Evolutionary conservation across 53 echinoderm and acorn worm genomes (phyloP).

Genomic region (Hippasteria phrygiana): DNA sequence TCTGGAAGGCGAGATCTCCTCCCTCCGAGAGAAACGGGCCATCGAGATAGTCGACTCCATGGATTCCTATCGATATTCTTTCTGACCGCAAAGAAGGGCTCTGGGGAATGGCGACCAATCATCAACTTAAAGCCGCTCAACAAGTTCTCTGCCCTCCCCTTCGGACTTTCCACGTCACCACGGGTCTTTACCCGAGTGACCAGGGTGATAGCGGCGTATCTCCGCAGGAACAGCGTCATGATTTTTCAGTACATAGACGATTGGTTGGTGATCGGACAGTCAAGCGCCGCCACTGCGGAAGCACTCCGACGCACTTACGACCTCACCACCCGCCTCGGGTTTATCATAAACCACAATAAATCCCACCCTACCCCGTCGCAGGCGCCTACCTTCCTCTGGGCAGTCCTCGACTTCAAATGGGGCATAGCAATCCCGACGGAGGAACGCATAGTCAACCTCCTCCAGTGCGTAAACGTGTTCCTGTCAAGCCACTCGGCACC

Average conservation of each 20-base stretch:
- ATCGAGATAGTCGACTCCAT: neutral
- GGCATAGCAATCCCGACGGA: neutral
- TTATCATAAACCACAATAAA: constrained; percentile 15
- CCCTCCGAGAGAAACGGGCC: constrained; percentile 7
- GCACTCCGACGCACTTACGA: neutral
- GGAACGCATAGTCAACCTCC: neutral
- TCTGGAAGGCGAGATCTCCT: neutral
- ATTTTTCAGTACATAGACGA: constrained; percentile 46
- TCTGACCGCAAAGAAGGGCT: constrained; percentile 9
- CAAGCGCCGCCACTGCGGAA: neutral
- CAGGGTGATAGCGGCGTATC: constrained; percentile 9
- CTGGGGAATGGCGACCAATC: constrained; percentile 24
- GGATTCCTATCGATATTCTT: neutral
- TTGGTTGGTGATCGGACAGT: neutral
- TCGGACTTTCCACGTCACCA: constrained; percentile 16
- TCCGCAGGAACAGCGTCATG: neutral
- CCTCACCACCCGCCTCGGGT: neutral
- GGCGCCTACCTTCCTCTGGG: neutral
- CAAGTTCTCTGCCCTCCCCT: constrained; percentile 7
- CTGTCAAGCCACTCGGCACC: neutral
- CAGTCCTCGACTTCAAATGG: neutral
- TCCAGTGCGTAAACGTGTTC: neutral
- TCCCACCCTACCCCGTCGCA: neutral
- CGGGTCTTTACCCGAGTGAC: constrained; percentile 54
- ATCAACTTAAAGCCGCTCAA: constrained; percentile 25